These are phyloP conservation scores for Cryptocephalus primarius DNA, from an alignment of 2,888 invertebrate species.

Conservation along the genomic window DNA sequence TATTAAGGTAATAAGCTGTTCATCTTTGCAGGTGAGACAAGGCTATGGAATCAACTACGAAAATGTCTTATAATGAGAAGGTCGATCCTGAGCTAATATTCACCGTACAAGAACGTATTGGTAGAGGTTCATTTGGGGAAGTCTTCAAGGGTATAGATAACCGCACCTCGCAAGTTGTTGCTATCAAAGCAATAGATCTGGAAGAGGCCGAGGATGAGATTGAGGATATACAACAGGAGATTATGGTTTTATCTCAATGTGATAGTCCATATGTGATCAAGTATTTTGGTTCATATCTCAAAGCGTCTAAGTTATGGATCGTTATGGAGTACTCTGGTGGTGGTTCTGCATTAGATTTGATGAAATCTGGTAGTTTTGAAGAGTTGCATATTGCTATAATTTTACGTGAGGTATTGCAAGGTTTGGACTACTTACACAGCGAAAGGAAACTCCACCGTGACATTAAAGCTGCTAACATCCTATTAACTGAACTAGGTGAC, in stretches of 20 bases:
- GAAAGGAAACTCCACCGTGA: slow-evolving; percentile 97
- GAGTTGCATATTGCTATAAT: slow-evolving; percentile 99
- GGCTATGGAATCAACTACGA: not conserved
- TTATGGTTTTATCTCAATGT: slow-evolving; percentile 98
- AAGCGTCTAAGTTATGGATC: slow-evolving; percentile 99
- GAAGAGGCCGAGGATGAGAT: slow-evolving; percentile 99
- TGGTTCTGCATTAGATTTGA: slow-evolving; percentile 96
- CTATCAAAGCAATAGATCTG: slow-evolving; percentile 97
- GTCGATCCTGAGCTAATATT: slow-evolving; percentile 98
- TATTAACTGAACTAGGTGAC: slow-evolving; percentile 96
- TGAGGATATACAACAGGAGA: slow-evolving; percentile 99
- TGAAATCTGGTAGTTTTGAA: slow-evolving; percentile 98
- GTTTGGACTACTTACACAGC: slow-evolving; percentile 95
- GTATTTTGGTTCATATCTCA: slow-evolving; percentile 98
- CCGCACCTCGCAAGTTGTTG: slow-evolving; percentile 91
- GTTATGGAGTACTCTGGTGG: slow-evolving; percentile 99
- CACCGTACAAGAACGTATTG: slow-evolving; percentile 95
- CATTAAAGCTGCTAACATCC: slow-evolving; percentile 98
- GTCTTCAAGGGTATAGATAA: slow-evolving; percentile 99
- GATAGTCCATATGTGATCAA: slow-evolving; percentile 98
- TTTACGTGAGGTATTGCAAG: slow-evolving; percentile 92
- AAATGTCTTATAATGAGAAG: slow-evolving; percentile 44
- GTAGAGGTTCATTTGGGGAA: slow-evolving; percentile 94
- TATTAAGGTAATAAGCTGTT: not conserved
- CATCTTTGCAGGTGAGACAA: slow-evolving; percentile 3